Conservation (phyloP, 2,113 vertebrate species). For the Bos javanicus region DNA sequence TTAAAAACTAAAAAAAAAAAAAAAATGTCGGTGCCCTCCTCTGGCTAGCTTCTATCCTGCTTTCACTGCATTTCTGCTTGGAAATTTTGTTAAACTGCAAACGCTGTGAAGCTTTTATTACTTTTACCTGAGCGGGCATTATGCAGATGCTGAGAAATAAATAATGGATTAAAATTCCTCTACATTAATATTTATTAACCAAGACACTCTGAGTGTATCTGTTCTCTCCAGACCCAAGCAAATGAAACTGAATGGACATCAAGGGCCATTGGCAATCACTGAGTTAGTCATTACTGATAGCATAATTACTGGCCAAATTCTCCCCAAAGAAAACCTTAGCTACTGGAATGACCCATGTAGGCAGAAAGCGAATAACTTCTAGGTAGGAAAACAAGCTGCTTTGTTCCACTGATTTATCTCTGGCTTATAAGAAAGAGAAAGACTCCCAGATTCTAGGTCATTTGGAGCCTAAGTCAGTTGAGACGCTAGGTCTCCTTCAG, state of each 20-base stretch:
- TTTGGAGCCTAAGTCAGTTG: no score
- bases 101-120: background rate
- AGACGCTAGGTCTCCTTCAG: background rate
- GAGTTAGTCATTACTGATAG: background rate
- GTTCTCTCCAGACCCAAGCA: background rate
- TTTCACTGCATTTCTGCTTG: background rate
- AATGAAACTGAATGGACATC: background rate
- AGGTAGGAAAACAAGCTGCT: background rate
- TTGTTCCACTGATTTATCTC: background rate
- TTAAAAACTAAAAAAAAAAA: background rate
- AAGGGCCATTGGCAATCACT: background rate
- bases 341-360: background rate
- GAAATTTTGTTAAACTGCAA: background rate
- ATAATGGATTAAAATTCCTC: constrained; percentile 37
- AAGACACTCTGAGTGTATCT: background rate
- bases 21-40: background rate
- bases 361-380: constrained; percentile 24
- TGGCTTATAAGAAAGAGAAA: background rate
- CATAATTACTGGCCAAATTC: background rate
- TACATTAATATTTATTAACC: constrained; percentile 47
- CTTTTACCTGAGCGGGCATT: constrained; percentile 32
- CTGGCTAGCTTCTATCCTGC: background rate
- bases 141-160: constrained; percentile 42
- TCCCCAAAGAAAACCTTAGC: background rate
- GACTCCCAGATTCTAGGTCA: background rate